A percentile compares a stretch with the other conserved stretches of the same genome.
These are phyloP conservation scores for Drosophila pseudotakahashii DNA, from an alignment of 2,888 invertebrate species.

Conservation along the genomic window DNA sequence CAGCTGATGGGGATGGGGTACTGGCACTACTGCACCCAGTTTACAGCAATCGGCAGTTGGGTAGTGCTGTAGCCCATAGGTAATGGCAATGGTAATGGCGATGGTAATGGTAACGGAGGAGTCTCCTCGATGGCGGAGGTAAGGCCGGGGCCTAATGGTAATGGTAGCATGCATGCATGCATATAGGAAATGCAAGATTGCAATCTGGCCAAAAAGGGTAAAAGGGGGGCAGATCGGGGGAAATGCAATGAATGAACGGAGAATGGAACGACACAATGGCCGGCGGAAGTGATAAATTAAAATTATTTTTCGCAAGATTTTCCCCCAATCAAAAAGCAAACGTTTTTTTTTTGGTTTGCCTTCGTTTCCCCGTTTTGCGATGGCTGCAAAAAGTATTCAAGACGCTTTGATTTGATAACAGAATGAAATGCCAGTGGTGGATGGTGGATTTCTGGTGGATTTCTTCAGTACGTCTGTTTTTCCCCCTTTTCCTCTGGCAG, in stretches of 20 bases:
- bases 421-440: conserved; percentile 30
- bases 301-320: conserved; percentile 80
- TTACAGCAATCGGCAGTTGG: conserved; percentile 54
- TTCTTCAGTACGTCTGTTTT: not conserved
- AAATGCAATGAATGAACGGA: conserved; percentile 44
- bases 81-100: conserved; percentile 42
- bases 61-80: conserved; percentile 7
- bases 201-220: conserved; percentile 39
- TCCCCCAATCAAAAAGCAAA: conserved; percentile 54
- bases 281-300: conserved; percentile 80
- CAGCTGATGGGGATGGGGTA: conserved; percentile 12
- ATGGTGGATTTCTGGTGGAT: not conserved
- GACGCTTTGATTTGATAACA: conserved; percentile 73
- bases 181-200: conserved; percentile 78
- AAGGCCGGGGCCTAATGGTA: conserved; percentile 41
- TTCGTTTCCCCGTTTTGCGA: conserved; percentile 13
- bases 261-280: conserved; percentile 73
- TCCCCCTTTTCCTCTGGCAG: conserved; percentile 1
- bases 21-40: conserved; percentile 63
- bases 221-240: conserved; percentile 5
- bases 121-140: conserved; percentile 24
- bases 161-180: conserved; percentile 73
- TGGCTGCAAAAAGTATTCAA: conserved; percentile 30
- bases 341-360: conserved; percentile 13
- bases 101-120: conserved; percentile 40